Evolutionary conservation across 2,113 vertebrate species (phyloP).

Genomic region (Pseudorhombus dupliciocellatus): DNA sequence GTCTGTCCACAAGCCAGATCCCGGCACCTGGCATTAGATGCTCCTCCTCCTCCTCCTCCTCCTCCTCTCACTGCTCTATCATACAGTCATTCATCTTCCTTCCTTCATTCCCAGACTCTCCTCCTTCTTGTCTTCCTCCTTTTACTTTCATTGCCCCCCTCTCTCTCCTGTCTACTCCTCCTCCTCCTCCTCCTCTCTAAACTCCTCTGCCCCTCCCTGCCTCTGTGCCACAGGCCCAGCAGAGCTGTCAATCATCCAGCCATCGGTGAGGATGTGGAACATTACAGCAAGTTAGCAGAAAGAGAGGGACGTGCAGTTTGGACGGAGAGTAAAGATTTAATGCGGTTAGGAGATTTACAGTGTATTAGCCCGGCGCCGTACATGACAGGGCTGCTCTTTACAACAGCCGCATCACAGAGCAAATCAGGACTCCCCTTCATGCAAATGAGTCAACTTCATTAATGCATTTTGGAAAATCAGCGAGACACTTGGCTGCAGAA

Average conservation of each 20-base stretch:
- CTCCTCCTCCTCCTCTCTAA: constrained; percentile 39
- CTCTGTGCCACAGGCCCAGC: constrained; percentile 31
- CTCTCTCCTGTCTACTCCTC: constrained; percentile 37
- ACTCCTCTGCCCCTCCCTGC: constrained; percentile 2
- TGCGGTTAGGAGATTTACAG: too few relatives aligned
- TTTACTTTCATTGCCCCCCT: constrained; percentile 11
- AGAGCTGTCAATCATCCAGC: constrained; percentile 64
- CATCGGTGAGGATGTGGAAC: constrained; percentile 55
- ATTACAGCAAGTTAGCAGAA: constrained; percentile 21
- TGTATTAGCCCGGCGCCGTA: too few relatives aligned
- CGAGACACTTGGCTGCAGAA: too few relatives aligned
- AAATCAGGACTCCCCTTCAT: too few relatives aligned
- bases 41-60: background rate
- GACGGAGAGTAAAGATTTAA: background rate
- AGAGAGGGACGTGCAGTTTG: constrained; percentile 30
- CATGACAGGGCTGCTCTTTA: too few relatives aligned
- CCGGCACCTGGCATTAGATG: constrained; percentile 55
- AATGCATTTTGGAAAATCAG: too few relatives aligned
- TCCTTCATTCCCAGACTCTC: constrained; percentile 30
- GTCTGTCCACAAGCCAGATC: constrained; percentile 30
- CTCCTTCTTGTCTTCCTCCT: constrained; percentile 17
- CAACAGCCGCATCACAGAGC: too few relatives aligned
- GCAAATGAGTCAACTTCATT: too few relatives aligned
- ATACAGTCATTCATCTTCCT: constrained; percentile 59
- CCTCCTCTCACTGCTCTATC: constrained; percentile 46